phyloP scores from a whole-genome alignment of 2,888 invertebrate species.

The Blastobasis lacticolella region DNA sequence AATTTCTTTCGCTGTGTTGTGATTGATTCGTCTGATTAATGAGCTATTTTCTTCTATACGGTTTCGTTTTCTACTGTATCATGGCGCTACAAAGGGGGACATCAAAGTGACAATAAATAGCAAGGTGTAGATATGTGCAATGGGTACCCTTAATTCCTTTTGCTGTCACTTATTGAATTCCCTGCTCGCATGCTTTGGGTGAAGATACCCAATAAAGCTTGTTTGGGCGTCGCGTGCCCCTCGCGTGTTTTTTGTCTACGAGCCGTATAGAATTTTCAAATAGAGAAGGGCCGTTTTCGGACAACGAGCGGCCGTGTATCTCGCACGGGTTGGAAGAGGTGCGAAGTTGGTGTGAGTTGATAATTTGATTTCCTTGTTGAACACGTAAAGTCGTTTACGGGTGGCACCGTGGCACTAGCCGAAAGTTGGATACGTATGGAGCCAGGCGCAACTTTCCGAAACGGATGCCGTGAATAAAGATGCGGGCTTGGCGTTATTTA shows the following conservation, averaged over 20 bases:
- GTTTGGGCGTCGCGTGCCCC: slow-evolving; percentile 50
- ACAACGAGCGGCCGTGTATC: slow-evolving; percentile 43
- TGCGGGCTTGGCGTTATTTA: slow-evolving; percentile 4
- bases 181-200: slow-evolving; percentile 53
- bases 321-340: slow-evolving; percentile 51
- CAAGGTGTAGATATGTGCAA: slow-evolving; percentile 40
- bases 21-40: not conserved
- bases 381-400: slow-evolving; percentile 70
- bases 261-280: slow-evolving; percentile 61
- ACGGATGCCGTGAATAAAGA: slow-evolving; percentile 41
- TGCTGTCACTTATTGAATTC: slow-evolving; percentile 67
- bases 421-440: slow-evolving; percentile 53
- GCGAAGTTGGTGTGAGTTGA: slow-evolving; percentile 63
- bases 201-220: slow-evolving; percentile 67
- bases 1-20: not conserved
- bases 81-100: slow-evolving; percentile 1
- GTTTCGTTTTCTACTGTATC: not conserved
- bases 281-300: slow-evolving; percentile 44
- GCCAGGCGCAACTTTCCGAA: slow-evolving; percentile 46
- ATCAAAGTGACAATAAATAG: slow-evolving; percentile 15
- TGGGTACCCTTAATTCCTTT: slow-evolving; percentile 54
- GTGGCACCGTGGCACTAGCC: slow-evolving; percentile 31
- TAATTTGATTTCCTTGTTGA: slow-evolving; percentile 71
- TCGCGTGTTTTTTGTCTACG: slow-evolving; percentile 54
- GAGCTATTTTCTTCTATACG: too few relatives aligned